phyloP scores from a whole-genome alignment of 2,113 vertebrate species.

The Eretmochelys imbricata region DNA sequence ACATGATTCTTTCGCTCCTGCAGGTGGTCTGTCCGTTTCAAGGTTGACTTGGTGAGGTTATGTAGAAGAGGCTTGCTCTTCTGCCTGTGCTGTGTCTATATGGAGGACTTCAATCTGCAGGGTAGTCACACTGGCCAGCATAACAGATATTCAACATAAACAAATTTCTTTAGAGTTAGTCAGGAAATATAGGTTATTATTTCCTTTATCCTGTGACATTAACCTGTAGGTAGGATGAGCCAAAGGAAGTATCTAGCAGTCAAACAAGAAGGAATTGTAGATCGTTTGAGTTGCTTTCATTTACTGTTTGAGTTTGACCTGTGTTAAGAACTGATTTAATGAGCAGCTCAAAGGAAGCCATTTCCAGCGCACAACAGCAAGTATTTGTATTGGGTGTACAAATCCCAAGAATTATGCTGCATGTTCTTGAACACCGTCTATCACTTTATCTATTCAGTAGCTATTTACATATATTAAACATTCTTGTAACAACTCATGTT shows the following conservation, averaged over 20 bases:
- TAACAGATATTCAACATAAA: not conserved
- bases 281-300: not conserved
- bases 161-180: not conserved
- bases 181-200: not conserved
- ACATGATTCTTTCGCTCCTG: not conserved
- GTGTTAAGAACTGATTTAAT: not conserved
- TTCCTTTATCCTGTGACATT: not conserved
- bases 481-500: not conserved
- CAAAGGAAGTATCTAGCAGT: not conserved
- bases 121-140: not conserved
- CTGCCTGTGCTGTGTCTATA: not conserved
- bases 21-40: not conserved
- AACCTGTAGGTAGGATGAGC: not conserved
- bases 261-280: not conserved
- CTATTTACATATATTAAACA: not conserved
- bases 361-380: rapidly evolving
- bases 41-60: not conserved
- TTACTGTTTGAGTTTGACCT: not conserved
- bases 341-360: not conserved
- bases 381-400: not conserved
- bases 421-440: rapidly evolving
- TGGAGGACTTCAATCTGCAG: not conserved
- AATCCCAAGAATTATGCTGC: not conserved
- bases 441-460: not conserved
- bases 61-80: not conserved